phyloP scores from a whole-genome alignment of 1,140 invertebrate genomes.

The Trachelipus rathkii region DNA sequence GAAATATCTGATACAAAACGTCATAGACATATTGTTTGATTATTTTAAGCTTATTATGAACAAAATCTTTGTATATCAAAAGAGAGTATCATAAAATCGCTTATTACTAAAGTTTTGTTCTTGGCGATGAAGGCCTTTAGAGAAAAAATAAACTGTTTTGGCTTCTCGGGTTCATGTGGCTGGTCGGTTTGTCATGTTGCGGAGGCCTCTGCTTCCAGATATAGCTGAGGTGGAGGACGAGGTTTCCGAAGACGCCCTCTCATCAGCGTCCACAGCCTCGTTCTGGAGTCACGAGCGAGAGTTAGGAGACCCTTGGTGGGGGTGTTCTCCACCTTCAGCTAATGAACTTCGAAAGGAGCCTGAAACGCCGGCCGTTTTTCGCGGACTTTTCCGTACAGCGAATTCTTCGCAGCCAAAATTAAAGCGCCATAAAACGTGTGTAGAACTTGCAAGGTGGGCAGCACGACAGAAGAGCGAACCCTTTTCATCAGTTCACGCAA shows the following conservation, averaged over 20 bases:
- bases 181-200: constrained; percentile 29
- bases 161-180: neutral
- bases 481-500: neutral
- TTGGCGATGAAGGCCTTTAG: neutral
- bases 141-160: neutral
- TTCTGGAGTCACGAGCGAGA: constrained; percentile 41
- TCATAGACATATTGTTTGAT: too few species aligned
- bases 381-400: constrained; percentile 33
- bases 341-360: constrained; percentile 30
- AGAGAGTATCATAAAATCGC: too few species aligned
- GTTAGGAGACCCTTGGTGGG: constrained; percentile 39
- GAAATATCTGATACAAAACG: too few species aligned
- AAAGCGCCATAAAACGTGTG: neutral
- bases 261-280: constrained; percentile 37
- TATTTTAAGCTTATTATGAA: too few species aligned
- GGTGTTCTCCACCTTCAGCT: constrained; percentile 32
- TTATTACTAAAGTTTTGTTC: neutral
- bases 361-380: constrained; percentile 34
- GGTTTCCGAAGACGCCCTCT: constrained; percentile 33
- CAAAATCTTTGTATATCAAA: too few species aligned
- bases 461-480: neutral
- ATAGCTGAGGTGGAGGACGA: constrained; percentile 39
- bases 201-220: constrained; percentile 34
- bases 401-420: neutral
- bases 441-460: neutral